Percentiles rank a stretch among this genome's conserved stretches.
Conservation (phyloP, 2,113 vertebrate species). For the Rhombomys opimus region DNA sequence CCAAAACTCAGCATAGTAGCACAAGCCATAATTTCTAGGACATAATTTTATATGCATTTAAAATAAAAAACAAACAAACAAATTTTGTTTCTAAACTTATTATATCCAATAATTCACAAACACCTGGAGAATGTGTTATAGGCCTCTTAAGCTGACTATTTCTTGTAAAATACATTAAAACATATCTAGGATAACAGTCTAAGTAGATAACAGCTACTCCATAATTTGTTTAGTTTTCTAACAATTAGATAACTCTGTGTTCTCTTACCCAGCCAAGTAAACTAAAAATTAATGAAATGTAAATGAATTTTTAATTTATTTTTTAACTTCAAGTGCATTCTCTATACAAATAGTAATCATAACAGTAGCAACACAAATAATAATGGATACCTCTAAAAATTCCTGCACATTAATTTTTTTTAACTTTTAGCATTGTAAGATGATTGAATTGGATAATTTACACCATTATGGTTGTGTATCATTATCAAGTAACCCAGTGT, state of each 20-base stretch:
- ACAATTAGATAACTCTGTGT: neutral
- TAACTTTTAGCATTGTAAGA: neutral
- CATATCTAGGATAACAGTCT: neutral
- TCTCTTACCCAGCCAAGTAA: neutral
- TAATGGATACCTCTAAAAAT: neutral
- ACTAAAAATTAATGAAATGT: neutral
- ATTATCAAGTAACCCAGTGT: neutral
- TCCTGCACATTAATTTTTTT: neutral
- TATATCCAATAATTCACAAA: neutral
- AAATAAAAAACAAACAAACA: neutral
- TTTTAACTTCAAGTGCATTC: neutral
- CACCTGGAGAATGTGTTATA: neutral
- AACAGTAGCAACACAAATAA: neutral
- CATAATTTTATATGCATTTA: neutral
- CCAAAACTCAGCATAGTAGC: too few relatives aligned
- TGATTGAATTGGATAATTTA: neutral
- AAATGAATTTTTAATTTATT: neutral
- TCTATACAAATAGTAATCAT: neutral
- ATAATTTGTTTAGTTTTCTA: conserved; percentile 8
- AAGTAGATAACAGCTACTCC: neutral
- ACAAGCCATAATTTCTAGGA: neutral
- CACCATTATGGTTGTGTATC: neutral
- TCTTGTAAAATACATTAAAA: neutral
- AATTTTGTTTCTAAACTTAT: neutral
- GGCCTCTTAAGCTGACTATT: neutral